A percentile compares a stretch with the other conserved stretches of the same genome.
These are phyloP conservation scores for Cephalopholis sonnerati DNA, from an alignment of 2,113 vertebrate genomes.

Conservation along the genomic window DNA sequence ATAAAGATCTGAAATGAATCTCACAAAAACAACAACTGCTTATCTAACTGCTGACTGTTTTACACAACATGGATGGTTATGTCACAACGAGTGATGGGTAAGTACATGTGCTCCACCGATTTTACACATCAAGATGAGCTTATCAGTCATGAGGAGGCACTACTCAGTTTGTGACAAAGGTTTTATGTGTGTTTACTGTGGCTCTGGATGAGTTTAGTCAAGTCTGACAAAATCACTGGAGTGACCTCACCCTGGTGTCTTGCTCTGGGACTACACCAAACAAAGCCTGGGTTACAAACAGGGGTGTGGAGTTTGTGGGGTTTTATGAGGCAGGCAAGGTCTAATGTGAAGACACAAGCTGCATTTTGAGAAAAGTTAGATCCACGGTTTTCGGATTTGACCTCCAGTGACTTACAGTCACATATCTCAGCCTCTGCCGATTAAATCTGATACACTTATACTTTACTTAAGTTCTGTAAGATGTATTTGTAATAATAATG, in stretches of 20 bases:
- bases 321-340: no score
- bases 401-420: no score
- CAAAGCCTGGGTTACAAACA: background rate
- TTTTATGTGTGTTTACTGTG: background rate
- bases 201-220: constrained; percentile 3
- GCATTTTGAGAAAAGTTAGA: no score
- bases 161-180: background rate
- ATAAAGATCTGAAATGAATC: background rate
- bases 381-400: no score
- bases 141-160: background rate
- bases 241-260: background rate
- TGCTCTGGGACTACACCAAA: background rate
- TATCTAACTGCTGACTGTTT: constrained; percentile 1
- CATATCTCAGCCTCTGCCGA: no score
- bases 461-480: no score
- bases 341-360: no score
- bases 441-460: no score
- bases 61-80: background rate
- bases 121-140: background rate
- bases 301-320: background rate
- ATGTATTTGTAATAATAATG: no score
- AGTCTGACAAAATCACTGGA: constrained; percentile 2
- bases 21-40: background rate
- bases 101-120: background rate
- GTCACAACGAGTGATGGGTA: background rate